Conservation (phyloP, 2,888 invertebrate genomes). For the Rhagonycha lutea region DNA sequence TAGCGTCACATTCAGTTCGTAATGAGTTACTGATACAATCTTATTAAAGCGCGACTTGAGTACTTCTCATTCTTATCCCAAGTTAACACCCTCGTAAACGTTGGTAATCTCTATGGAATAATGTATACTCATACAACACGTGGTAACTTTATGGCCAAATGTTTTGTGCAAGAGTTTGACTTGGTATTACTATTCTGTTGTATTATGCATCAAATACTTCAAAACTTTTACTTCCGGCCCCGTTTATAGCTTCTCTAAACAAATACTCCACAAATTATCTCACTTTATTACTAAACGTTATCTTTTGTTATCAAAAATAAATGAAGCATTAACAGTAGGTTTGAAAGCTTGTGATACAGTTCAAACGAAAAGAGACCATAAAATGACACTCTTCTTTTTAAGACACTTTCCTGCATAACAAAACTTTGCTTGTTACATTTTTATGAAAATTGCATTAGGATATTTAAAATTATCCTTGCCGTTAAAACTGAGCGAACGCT, state of each 20-base stretch:
- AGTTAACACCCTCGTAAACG: constrained; percentile 46
- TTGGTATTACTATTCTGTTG: constrained; percentile 13
- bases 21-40: constrained; percentile 50
- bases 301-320: neutral
- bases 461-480: too few species aligned
- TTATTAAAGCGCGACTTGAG: constrained; percentile 44
- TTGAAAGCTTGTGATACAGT: neutral
- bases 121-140: constrained; percentile 39
- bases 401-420: too few species aligned
- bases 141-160: constrained; percentile 31
- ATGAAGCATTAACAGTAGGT: neutral
- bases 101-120: constrained; percentile 39
- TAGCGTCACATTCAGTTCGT: constrained; percentile 43
- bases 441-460: too few species aligned
- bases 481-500: too few species aligned
- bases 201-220: constrained; percentile 16
- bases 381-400: neutral
- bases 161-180: constrained; percentile 20
- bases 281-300: neutral
- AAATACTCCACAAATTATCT: neutral
- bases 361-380: neutral
- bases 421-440: too few species aligned
- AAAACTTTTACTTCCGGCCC: neutral
- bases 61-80: constrained; percentile 46
- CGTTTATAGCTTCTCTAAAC: constrained; percentile 1